Evolutionary conservation across 2,888 invertebrate species (phyloP), one percentile per base, ranked within the genome.

Genomic region (Microctonus brassicae): DNA sequence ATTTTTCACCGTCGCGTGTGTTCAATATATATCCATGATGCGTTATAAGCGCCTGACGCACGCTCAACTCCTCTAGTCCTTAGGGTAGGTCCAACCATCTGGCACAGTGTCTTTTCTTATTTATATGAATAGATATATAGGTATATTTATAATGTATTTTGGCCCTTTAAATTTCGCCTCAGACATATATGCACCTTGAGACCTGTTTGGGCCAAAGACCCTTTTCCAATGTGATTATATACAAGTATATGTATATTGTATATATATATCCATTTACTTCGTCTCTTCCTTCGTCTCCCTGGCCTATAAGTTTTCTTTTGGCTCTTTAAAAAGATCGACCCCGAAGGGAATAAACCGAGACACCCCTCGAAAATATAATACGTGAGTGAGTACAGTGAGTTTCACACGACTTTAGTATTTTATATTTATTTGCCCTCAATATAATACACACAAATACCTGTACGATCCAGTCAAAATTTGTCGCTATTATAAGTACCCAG

Each of bases 141-240:
- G n/a, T 24, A 11, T 26, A 11, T 55, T 26, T 24, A 11, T 24
- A 7, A 58, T 67, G 29, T 17, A 47, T 20, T 29, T 60, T 66
- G 79, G 81, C 77, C 80, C 83, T 84, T 85, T 85, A 84, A 85
- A 78, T 81, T 81, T 76, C 77, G 78, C 81, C 75, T 75, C 78
- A 81, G 83, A 80, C 78, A n/a, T n/a, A n/a, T n/a, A 78, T 79
- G 82, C 84, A 85, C 84, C 85, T 85, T 84, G 82, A 84, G 84
- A 84, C 85, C 84, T 85, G 85, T 82, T 80, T 77, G 72, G 75
- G 75, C 81, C 83, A 80, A 83, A 83, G 81, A 82, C 83, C 83
- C 84, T n/a, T 47, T 83, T 73, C 76, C 76, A 68, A 58, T 29
- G 55, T 64, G 29, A 29, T n/a, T n/a, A n/a, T n/a, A n/a, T n/a